Conservation (phyloP, 2,797 vertebrate genomes). For the Peromyscus nudipes region DNA sequence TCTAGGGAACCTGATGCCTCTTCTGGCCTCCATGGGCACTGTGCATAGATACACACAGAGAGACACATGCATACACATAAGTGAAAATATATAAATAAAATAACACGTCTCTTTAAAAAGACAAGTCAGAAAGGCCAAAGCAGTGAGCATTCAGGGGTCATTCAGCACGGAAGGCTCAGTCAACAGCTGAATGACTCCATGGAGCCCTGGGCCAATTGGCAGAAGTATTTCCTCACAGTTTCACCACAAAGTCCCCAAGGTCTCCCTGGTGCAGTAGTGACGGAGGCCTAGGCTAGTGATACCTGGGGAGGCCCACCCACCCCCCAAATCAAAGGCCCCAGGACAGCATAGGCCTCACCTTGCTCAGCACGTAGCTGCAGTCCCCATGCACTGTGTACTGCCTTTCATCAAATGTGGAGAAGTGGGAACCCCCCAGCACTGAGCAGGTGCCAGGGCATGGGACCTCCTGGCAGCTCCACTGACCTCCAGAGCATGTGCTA, state of each 20-base stretch:
- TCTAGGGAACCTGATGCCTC: background rate
- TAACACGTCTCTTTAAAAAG: background rate
- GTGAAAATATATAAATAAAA: background rate
- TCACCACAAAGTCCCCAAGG: background rate
- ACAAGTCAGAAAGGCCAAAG: background rate
- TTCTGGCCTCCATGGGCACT: background rate
- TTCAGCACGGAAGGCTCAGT: no score
- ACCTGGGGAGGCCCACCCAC: background rate
- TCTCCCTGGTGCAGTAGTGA: background rate
- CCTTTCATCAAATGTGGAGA: constrained; percentile 89
- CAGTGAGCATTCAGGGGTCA: no score
- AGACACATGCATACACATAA: background rate
- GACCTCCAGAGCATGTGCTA: constrained; percentile 88
- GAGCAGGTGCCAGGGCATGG: constrained; percentile 88
- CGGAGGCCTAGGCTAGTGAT: accelerated
- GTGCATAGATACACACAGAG: background rate
- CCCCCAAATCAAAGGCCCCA: background rate
- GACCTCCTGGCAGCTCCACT: constrained; percentile 87
- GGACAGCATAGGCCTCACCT: constrained; percentile 84
- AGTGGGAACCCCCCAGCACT: constrained; percentile 89
- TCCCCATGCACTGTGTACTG: constrained; percentile 89
- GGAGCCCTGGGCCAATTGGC: background rate
- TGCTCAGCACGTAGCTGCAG: constrained; percentile 90
- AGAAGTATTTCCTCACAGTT: background rate
- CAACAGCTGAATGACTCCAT: background rate